Evolutionary conservation across 2,888 invertebrate species (phyloP), one percentile per base, ranked within the genome.

Genomic region (Cosmorhoe ocellata): DNA sequence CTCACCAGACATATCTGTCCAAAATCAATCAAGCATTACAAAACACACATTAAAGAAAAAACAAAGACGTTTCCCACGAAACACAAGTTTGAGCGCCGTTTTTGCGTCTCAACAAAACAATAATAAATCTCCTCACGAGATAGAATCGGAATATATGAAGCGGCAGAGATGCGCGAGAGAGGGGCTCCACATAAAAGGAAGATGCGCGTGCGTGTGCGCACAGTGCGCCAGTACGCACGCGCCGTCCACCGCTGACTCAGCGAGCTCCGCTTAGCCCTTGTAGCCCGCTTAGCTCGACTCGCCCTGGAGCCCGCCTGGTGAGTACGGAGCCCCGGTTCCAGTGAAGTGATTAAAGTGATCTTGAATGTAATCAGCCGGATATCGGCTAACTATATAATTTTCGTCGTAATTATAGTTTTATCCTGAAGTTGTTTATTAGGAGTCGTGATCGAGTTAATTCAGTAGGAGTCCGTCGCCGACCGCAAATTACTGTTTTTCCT

Each of bases 171-270:
- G 55, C 41, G 18, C 56, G 54, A 61, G 67, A 73, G 79, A 71
- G 80, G 82, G 84, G 82, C 39, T 64, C 56, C 50, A 58, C 70
- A 84, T 84, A 84, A 74, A 84, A 74, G 54, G 69, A 68, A 71
- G 79, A 76, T 71, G 81, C 73, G 75, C 69, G 11, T 7, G 46
- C 63, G 63, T 58, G 58, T 48, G 45, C 56, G 57, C 69, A 71
- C 74, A 80, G 78, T 77, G 71, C 74, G 51, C 6, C 30, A 33
- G 8, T 55, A 61, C 67, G 63, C 58, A 56, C 50, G 26, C 26
- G 33, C 31, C 30, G 4, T 18, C 22, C 30, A 34, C 32, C n/a
- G 24, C 11, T 11, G n/a, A n/a, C n/a, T n/a, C n/a, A n/a, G n/a
- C n/a, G n/a, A n/a, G n/a, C n/a, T n/a, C n/a, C n/a, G n/a, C n/a